These are phyloP conservation scores for Nemoura dubitans DNA, from an alignment of 2,888 invertebrate genomes.

Conservation along the genomic window DNA sequence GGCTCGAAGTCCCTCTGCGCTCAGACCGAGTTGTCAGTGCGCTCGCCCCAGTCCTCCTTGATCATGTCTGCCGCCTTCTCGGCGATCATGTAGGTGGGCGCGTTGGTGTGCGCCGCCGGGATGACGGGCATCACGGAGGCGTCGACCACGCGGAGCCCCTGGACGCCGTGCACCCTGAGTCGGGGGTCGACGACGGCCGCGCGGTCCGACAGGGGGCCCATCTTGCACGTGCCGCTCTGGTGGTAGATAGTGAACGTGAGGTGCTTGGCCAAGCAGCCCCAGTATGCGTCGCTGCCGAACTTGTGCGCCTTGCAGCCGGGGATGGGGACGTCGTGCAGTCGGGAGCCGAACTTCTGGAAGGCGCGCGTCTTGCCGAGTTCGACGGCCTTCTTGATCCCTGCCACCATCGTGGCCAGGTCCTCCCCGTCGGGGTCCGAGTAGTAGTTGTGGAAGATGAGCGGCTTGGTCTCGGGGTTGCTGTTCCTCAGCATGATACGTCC, in stretches of 20 bases:
- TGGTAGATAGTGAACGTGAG: constrained; percentile 77
- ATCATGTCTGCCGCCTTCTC: constrained; percentile 80
- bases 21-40: not conserved
- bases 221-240: constrained; percentile 73
- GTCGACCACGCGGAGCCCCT: constrained; percentile 76
- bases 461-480: constrained; percentile 75
- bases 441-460: constrained; percentile 83
- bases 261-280: constrained; percentile 73
- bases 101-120: constrained; percentile 79
- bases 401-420: constrained; percentile 57
- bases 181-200: constrained; percentile 72
- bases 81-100: constrained; percentile 82
- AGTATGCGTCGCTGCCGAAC: constrained; percentile 74
- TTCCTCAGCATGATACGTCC: constrained; percentile 74
- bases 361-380: constrained; percentile 62
- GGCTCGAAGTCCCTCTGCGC: too few relatives aligned
- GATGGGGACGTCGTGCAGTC: constrained; percentile 64
- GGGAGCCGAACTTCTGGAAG: constrained; percentile 67
- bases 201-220: constrained; percentile 68
- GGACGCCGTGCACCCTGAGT: constrained; percentile 72
- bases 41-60: constrained; percentile 63
- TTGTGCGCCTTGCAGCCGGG: constrained; percentile 67
- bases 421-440: constrained; percentile 66
- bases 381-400: constrained; percentile 65
- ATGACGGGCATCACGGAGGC: constrained; percentile 83